A percentile compares a stretch with the other conserved stretches of the same genome.
phyloP scores from a whole-genome alignment of 2,797 vertebrate species.

The Chiloscyllium punctatum region DNA sequence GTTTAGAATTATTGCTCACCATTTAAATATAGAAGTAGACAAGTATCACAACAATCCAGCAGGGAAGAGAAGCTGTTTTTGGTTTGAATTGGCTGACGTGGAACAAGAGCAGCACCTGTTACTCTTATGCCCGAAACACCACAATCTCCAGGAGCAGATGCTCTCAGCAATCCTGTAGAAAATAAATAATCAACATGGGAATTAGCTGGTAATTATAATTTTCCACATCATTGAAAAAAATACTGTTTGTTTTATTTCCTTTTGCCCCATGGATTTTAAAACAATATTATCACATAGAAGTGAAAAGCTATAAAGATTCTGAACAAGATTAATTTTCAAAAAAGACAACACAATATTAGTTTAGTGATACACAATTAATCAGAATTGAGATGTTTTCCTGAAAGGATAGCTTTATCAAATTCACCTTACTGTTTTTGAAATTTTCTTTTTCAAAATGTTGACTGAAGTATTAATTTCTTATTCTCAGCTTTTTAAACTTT shows the following conservation, averaged over 20 bases:
- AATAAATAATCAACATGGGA: conserved; percentile 20
- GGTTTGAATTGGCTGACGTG: conserved; percentile 27
- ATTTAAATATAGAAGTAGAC: conserved; percentile 24
- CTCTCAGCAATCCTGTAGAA: conserved; percentile 3
- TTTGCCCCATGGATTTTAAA: neutral
- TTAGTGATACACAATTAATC: neutral
- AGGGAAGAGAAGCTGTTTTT: conserved; percentile 29
- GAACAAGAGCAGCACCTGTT: conserved; percentile 5
- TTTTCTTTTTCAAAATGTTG: no score
- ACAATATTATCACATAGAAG: neutral
- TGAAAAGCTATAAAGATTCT: neutral
- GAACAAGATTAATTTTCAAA: neutral
- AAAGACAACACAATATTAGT: neutral
- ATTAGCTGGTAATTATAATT: neutral
- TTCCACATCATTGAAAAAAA: conserved; percentile 16
- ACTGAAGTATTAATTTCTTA: no score
- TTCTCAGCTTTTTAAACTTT: neutral
- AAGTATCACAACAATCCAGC: neutral
- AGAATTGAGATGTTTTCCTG: neutral
- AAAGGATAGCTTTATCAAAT: neutral
- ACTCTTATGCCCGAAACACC: neutral
- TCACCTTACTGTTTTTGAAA: neutral
- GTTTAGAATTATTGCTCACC: neutral
- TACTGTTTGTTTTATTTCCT: neutral
- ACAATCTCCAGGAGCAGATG: conserved; percentile 25